A percentile compares a stretch with the other conserved stretches of the same genome.
These are phyloP conservation scores for Mormyrus proboscirostris DNA, from an alignment of 2,797 vertebrate species.

Conservation along the genomic window DNA sequence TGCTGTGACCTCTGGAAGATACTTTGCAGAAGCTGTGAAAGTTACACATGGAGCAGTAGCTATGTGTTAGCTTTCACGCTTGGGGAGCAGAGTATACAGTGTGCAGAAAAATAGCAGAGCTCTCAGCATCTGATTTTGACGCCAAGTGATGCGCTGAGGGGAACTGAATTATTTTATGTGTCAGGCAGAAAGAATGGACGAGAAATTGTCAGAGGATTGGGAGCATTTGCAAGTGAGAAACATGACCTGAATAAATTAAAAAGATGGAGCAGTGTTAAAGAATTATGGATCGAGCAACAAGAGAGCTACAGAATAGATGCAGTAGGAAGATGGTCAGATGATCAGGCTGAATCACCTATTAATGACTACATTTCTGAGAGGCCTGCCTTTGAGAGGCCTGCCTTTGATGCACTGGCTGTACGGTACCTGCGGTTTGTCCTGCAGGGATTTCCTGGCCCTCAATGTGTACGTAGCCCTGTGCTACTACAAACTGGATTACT, in stretches of 20 bases:
- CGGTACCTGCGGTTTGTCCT: not conserved
- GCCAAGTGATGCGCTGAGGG: not conserved
- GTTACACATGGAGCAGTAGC: not conserved
- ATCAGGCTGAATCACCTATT: not conserved
- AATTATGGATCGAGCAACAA: not conserved
- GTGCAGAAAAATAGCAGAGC: not conserved
- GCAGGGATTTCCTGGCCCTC: slow-evolving; percentile 87
- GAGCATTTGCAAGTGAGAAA: not conserved
- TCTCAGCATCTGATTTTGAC: not conserved
- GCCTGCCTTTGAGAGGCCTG: not conserved
- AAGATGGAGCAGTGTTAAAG: not conserved
- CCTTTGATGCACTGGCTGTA: not conserved
- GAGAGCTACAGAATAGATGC: not conserved
- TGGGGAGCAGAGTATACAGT: not conserved
- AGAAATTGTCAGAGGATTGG: not conserved
- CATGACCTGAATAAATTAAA: not conserved
- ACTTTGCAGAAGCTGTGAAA: not conserved
- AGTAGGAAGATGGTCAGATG: not conserved
- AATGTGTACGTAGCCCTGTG: slow-evolving; percentile 96
- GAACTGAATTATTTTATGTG: not conserved
- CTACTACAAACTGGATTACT: slow-evolving; percentile 98
- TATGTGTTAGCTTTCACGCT: not conserved
- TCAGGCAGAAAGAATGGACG: not conserved
- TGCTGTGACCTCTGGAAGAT: not conserved
- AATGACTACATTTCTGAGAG: not conserved